Base-by-base conservation (phyloP, 2,888 invertebrate genomes). In the Herminia tarsipennalis region DNA sequence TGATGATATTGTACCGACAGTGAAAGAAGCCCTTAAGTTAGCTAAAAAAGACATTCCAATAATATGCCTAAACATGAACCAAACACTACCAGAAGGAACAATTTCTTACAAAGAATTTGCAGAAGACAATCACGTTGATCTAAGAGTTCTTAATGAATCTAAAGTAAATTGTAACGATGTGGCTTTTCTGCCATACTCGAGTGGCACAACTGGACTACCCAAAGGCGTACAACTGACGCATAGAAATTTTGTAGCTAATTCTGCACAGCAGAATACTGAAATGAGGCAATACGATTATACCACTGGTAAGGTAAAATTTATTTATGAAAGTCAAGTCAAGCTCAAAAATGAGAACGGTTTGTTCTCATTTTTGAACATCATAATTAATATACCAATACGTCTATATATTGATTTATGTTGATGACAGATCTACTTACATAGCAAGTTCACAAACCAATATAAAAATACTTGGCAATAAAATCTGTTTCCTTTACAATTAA, bases 201-300 rank as follows among this genome's bases (percentile, higher is more conserved):
- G 96, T 75, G 96, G 96, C 2, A 98, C 97, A 0, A 97, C 97
- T 0, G 97, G 98, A 0, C 57, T 95, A 13, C 95, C 96, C 0
- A 96, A 96, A 86, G 96, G 95, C 3, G 95, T 95, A 0, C 91
- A 93, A 68, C 73, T 95, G 1, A 93, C 94, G 0, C 93, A 95
- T 78, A 77, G 60, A 27, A 93, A 93, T 76, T 42, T 94, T 2
- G 73, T 93, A 1, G 72, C 93, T 0, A 93, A 94, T 66, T 73
- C 70, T 57, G 62, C 75, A 43, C 89, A 89, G 32, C 86, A 86
- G 34, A 76, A 77, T 48, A 64, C 73, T 1, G 81, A 80, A 34
- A 27, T 78, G 0, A 73, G 68, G 40, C 67, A 75, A 13, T 74
- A 77, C 66, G 37, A 57, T 0, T 49, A 70, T 14, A 86, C 86